Base-by-base conservation (phyloP, 2,888 invertebrate species). In the Andrena minutula region DNA sequence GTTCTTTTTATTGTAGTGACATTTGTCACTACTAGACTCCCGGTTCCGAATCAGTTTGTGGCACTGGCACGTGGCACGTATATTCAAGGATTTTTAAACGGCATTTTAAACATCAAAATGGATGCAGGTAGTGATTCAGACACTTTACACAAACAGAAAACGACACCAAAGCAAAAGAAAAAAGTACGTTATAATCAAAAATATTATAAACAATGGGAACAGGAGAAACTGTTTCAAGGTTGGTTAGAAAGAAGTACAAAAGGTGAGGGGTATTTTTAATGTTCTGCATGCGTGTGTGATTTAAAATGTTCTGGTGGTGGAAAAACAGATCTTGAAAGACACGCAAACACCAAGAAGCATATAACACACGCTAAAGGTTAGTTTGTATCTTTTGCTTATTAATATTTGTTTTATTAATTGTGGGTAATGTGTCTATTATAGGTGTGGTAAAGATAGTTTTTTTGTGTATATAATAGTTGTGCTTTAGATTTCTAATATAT, bases 91-190 rank as follows among this genome's bases (percentile, higher is more conserved):
- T 32, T 32, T 32, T 32, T 32, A 32, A 32, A 32, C 30, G 1
- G 30, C 30, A 7, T 32, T 32, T 32, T 1, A 26, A 26, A 26
- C 26, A n/a, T n/a, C n/a, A 47, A 47, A 47, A 47, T 47, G 47
- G 47, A 47, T 47, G 16, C 16, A 51, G 51, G n/a, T 51, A 51
- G n/a, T n/a, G 51, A 51, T 51, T 51, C n/a, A 51, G n/a, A 51
- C 51, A n/a, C 30, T 32, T 32, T 32, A 32, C 30, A 32, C 30
- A 32, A 32, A 32, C 30, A 32, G 1, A 1, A 32, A 32, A n/a
- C n/a, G n/a, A 32, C 30, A 7, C 30, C 30, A 32, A 32, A 32
- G 30, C 1, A 32, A 32, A 32, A 32, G 30, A 32, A 32, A 1
- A 32, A 32, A 32, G 30, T 32, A 32, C 30, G 30, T 32, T 51